Evolutionary conservation across 2,888 invertebrate genomes (phyloP).

Genomic region (Drosophila dives): DNA sequence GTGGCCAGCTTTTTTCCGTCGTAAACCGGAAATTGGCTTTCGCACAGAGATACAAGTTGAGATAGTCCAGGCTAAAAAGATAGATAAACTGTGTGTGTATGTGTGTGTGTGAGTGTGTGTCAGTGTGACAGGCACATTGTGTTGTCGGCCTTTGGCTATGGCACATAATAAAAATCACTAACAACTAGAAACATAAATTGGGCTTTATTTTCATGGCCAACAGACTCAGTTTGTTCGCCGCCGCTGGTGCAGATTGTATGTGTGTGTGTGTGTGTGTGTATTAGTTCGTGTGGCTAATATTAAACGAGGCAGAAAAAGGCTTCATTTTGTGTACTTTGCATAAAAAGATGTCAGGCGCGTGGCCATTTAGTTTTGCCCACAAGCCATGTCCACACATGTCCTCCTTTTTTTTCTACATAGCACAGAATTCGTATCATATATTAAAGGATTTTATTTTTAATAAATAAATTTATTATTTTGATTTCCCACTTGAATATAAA

Average conservation of each 20-base stretch:
- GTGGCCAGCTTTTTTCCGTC: slow-evolving; percentile 58
- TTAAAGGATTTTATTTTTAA: not conserved
- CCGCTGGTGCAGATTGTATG: not conserved
- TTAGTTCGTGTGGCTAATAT: slow-evolving; percentile 25
- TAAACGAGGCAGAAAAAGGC: slow-evolving; percentile 69
- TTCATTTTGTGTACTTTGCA: slow-evolving; percentile 69
- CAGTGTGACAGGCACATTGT: slow-evolving; percentile 27
- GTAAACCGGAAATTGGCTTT: slow-evolving; percentile 72
- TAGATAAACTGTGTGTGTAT: slow-evolving; percentile 1
- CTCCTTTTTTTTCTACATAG: not conserved
- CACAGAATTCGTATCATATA: not conserved
- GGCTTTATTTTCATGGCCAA: slow-evolving; percentile 76
- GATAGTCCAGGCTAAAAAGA: slow-evolving; percentile 16
- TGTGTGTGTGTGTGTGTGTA: slow-evolving; percentile 32
- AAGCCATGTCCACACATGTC: not conserved
- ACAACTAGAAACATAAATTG: slow-evolving; percentile 79
- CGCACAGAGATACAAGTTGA: slow-evolving; percentile 23
- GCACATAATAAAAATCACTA: slow-evolving; percentile 80
- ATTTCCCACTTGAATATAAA: not conserved
- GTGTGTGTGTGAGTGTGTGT: not conserved
- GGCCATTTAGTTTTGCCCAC: slow-evolving; percentile 9
- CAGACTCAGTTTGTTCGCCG: slow-evolving; percentile 27
- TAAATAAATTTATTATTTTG: not conserved
- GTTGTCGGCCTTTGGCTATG: slow-evolving; percentile 62
- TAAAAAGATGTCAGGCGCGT: slow-evolving; percentile 58